A percentile compares a stretch with the other conserved stretches of the same genome.
These are phyloP conservation scores for Vireo altiloquus DNA, from an alignment of 2,113 vertebrate species.

Conservation along the genomic window DNA sequence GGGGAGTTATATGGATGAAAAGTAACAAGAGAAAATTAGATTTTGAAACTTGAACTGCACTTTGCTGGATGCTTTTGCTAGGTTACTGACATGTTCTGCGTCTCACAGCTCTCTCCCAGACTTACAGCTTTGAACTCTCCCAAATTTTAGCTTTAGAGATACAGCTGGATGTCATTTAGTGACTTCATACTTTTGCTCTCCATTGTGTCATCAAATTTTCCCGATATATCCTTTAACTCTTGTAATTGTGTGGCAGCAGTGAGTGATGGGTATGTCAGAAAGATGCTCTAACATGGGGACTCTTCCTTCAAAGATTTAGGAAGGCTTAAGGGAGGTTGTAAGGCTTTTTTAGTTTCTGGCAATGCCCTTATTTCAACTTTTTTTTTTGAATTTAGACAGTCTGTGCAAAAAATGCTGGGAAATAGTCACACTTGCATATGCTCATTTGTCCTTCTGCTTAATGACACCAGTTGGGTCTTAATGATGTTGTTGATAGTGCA, in stretches of 20 bases:
- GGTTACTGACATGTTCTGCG: neutral
- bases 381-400: too few relatives aligned
- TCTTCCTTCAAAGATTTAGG: neutral
- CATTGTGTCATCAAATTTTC: neutral
- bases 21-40: neutral
- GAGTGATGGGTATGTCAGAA: neutral
- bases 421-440: neutral
- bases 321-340: neutral
- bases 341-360: neutral
- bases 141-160: neutral
- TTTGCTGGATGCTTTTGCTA: neutral
- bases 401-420: neutral
- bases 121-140: neutral
- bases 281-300: neutral
- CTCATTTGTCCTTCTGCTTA: neutral
- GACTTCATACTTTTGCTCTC: neutral
- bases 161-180: neutral
- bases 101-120: neutral
- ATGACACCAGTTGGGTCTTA: neutral
- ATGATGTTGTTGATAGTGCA: neutral
- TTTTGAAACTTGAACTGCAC: neutral
- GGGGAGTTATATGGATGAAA: neutral
- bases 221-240: neutral
- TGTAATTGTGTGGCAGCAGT: neutral
- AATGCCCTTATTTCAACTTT: neutral